These are phyloP conservation scores for Microtus pennsylvanicus DNA, from an alignment of 2,113 vertebrate genomes.

Conservation along the genomic window DNA sequence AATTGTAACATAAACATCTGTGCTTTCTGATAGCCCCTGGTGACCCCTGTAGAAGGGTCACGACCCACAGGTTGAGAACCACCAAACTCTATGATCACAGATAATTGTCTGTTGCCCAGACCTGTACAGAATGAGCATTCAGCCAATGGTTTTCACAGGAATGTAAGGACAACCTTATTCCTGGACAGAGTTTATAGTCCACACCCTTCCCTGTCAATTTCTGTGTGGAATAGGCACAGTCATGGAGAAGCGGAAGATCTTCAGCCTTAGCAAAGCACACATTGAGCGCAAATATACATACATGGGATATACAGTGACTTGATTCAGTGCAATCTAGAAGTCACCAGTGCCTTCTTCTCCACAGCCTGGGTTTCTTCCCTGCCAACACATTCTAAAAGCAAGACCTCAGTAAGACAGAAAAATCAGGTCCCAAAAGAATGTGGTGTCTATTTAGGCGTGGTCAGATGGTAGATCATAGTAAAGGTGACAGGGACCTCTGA, in stretches of 20 bases:
- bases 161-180: neutral
- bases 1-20: neutral
- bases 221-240: neutral
- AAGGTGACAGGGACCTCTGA: neutral
- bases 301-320: neutral
- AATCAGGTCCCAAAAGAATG: neutral
- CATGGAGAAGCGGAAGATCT: neutral
- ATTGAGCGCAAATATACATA: neutral
- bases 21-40: neutral
- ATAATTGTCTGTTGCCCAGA: slow-evolving; percentile 42
- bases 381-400: neutral
- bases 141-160: slow-evolving; percentile 20
- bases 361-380: neutral
- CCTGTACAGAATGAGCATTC: neutral
- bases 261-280: neutral
- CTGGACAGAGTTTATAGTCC: neutral
- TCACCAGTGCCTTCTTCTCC: neutral
- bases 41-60: neutral
- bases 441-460: neutral
- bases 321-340: neutral
- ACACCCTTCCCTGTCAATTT: slow-evolving; percentile 6
- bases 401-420: neutral
- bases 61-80: neutral
- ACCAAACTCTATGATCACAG: neutral
- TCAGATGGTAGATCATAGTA: neutral